phyloP scores from a whole-genome alignment of 2,113 vertebrate species.

The Cryptomyrus ogoouensis region DNA sequence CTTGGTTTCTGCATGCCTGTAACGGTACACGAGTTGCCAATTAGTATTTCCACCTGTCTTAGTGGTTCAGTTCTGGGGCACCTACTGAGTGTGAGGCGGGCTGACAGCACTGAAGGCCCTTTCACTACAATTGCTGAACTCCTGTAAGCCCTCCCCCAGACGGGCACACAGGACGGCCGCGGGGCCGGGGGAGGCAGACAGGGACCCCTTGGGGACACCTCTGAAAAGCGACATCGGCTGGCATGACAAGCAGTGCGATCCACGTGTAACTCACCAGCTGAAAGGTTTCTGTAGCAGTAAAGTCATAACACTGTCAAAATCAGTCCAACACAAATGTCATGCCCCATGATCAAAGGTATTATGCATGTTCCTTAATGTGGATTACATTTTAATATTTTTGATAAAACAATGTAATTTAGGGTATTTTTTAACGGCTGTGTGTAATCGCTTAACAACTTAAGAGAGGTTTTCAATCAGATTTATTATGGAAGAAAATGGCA shows the following conservation, averaged over 20 bases:
- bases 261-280: background rate
- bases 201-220: background rate
- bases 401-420: background rate
- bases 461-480: constrained; percentile 15
- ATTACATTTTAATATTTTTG: background rate
- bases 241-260: background rate
- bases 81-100: constrained; percentile 57
- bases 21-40: constrained; percentile 44
- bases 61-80: constrained; percentile 49
- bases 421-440: background rate
- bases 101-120: constrained; percentile 20
- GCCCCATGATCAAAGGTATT: background rate
- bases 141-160: too few species aligned
- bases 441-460: background rate
- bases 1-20: constrained; percentile 27
- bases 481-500: background rate
- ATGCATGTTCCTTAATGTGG: background rate
- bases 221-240: background rate
- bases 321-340: background rate
- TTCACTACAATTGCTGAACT: constrained; percentile 55
- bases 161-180: background rate
- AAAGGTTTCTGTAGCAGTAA: background rate
- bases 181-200: background rate
- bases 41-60: constrained; percentile 61
- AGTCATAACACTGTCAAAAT: background rate